Evolutionary conservation across 2,113 vertebrate species (phyloP).

Genomic region (Cephalopterus ornatus): DNA sequence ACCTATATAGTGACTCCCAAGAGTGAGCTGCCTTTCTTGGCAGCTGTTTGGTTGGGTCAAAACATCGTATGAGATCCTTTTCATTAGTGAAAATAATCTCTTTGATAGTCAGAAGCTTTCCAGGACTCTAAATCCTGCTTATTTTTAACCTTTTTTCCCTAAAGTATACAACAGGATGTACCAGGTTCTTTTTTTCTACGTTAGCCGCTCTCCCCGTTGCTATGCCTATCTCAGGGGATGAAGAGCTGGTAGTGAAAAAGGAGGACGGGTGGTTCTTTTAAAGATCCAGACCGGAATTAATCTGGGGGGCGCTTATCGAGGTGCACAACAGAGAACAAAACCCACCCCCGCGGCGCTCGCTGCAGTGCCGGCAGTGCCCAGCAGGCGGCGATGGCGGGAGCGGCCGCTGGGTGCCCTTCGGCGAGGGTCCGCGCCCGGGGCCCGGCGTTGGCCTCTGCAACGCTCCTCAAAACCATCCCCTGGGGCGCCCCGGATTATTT

Average conservation of each 20-base stretch:
- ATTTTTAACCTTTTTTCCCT: neutral
- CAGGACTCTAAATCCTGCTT: neutral
- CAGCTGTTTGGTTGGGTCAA: neutral
- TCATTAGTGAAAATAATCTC: neutral
- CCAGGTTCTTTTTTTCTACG: neutral
- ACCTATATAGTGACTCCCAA: neutral
- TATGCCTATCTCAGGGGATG: neutral
- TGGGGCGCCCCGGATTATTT: accelerated
- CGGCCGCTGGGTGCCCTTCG: neutral
- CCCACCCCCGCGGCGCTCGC: neutral
- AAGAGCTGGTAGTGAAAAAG: neutral
- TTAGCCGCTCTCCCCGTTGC: neutral
- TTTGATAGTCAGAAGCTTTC: neutral
- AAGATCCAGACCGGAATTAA: neutral
- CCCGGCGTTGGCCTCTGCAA: accelerated
- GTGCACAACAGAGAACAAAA: neutral
- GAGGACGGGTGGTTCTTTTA: neutral
- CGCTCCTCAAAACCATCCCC: neutral
- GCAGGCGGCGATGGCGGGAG: neutral
- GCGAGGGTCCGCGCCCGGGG: accelerated
- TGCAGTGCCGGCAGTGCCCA: neutral
- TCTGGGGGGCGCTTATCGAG: accelerated
- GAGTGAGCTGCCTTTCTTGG: neutral
- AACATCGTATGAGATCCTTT: neutral
- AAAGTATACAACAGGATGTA: neutral